phyloP scores from a whole-genome alignment of 2,113 vertebrate species.

The Pelecanoides urinatrix region DNA sequence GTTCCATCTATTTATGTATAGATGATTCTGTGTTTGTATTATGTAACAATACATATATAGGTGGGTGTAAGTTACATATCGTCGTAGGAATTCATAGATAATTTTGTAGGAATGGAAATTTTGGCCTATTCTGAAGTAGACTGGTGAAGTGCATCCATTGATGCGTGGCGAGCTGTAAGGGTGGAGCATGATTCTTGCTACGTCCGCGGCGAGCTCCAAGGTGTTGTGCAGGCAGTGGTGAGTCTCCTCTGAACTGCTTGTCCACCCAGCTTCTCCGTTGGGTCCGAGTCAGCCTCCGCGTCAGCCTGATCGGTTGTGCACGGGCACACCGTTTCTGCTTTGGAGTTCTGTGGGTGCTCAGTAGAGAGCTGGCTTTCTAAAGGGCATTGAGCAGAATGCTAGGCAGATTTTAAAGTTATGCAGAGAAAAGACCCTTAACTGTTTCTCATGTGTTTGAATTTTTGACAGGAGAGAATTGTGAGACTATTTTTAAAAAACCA shows the following conservation, averaged over 20 bases:
- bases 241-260: background rate
- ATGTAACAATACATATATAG: background rate
- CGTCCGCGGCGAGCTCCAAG: background rate
- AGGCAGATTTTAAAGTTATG: background rate
- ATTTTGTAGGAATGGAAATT: background rate
- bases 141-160: background rate
- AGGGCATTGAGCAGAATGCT: background rate
- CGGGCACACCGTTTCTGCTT: fast-evolving
- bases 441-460: background rate
- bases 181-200: no score
- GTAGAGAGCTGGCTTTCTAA: background rate
- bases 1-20: background rate
- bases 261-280: background rate
- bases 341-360: background rate
- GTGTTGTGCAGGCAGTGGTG: background rate
- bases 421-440: background rate
- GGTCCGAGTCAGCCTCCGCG: fast-evolving
- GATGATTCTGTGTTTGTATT: background rate
- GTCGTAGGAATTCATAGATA: background rate
- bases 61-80: background rate
- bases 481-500: background rate
- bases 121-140: background rate
- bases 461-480: background rate
- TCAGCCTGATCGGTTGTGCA: background rate
- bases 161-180: fast-evolving